Evolutionary conservation across 30 jellyfish, hydroid and myxozoan genomes (phyloP).

Genomic region (Catostylus mosaicus): DNA sequence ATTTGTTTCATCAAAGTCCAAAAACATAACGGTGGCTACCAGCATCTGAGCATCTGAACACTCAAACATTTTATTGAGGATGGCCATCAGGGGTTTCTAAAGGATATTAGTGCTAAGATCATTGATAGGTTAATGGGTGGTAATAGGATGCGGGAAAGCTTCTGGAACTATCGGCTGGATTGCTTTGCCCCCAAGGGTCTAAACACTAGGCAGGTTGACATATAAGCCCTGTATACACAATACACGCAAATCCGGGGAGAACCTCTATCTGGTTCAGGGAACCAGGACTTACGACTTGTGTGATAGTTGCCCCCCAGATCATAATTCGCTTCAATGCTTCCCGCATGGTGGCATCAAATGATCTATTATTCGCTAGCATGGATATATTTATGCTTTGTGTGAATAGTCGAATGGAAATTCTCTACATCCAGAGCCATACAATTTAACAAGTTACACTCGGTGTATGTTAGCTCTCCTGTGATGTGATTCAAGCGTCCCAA

Average conservation of each 20-base stretch:
- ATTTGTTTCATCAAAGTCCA: too few relatives aligned
- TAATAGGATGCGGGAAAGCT: slow-evolving; percentile 24
- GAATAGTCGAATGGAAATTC: background rate
- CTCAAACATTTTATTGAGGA: slow-evolving; percentile 10
- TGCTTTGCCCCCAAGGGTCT: slow-evolving; percentile 18
- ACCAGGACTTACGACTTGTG: too few relatives aligned
- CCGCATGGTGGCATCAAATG: too few relatives aligned
- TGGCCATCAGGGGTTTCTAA: slow-evolving; percentile 9
- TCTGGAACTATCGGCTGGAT: slow-evolving; percentile 23
- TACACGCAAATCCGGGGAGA: too few relatives aligned
- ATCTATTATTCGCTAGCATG: too few relatives aligned
- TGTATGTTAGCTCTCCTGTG: background rate
- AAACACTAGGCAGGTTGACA: slow-evolving; percentile 19
- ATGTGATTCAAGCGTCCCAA: background rate
- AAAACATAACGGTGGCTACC: too few relatives aligned
- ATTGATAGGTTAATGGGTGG: slow-evolving; percentile 17
- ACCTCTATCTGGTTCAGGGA: too few relatives aligned
- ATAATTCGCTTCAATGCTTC: too few relatives aligned
- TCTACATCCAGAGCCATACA: background rate
- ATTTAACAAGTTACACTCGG: background rate
- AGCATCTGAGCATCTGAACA: too few relatives aligned
- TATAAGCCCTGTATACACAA: too few relatives aligned
- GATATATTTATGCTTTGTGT: too few relatives aligned
- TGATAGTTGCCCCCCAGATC: too few relatives aligned
- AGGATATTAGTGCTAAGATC: slow-evolving; percentile 5